Evolutionary conservation across 2,797 vertebrate genomes (phyloP).

Genomic region (Momotus momota): DNA sequence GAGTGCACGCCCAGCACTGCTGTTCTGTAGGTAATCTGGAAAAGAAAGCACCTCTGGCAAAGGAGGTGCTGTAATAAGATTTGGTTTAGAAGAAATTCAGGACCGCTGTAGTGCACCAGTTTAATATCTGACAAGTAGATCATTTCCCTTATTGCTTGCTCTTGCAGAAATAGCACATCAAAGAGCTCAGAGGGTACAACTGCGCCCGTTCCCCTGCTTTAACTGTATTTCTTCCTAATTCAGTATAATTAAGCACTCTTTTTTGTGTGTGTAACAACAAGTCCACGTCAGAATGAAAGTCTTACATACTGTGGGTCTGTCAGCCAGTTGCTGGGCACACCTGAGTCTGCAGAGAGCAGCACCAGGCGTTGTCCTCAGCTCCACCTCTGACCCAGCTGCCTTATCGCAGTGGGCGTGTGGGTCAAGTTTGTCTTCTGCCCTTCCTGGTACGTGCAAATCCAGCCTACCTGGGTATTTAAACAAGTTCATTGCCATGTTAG

Average conservation of each 20-base stretch:
- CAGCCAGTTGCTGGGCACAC: accelerated
- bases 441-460: background rate
- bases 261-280: background rate
- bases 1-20: accelerated
- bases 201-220: background rate
- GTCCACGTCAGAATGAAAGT: accelerated
- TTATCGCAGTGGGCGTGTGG: accelerated
- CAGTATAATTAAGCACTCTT: background rate
- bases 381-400: background rate
- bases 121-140: background rate
- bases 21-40: background rate
- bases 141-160: background rate
- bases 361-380: background rate
- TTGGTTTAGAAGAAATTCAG: background rate
- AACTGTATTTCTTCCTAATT: background rate
- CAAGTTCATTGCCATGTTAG: background rate
- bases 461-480: background rate
- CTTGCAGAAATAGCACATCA: background rate
- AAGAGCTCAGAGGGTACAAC: background rate
- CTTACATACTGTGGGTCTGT: accelerated
- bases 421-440: background rate
- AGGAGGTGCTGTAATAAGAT: background rate
- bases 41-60: background rate
- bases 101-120: background rate
- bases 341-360: accelerated